Conservation (phyloP, 2,888 invertebrate genomes). For the Acleris emargana region DNA sequence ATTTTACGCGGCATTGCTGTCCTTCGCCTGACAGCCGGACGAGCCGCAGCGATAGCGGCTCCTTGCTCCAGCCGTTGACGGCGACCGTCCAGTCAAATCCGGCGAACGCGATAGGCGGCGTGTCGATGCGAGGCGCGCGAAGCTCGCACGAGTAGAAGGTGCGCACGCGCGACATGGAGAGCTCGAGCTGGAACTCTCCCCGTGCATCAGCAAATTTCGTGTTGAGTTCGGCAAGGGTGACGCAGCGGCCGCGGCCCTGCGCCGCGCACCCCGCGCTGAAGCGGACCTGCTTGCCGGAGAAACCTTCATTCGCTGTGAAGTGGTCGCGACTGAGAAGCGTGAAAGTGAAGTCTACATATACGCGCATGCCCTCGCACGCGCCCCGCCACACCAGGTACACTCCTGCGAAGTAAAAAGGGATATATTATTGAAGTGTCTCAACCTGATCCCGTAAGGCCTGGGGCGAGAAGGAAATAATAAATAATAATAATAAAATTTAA, state of each 20-base stretch:
- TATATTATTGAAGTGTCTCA: too few species aligned
- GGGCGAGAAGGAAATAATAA: too few species aligned
- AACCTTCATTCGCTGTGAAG: conserved; percentile 91
- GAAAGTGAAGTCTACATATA: conserved; percentile 91
- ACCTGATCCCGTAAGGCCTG: too few species aligned
- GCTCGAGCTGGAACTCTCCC: conserved; percentile 91
- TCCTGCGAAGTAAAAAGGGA: conserved; percentile 69
- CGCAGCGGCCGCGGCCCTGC: conserved; percentile 89
- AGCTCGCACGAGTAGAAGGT: conserved; percentile 90
- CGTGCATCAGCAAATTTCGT: conserved; percentile 90
- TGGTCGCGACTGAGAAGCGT: conserved; percentile 91
- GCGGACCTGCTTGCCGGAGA: conserved; percentile 89
- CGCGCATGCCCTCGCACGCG: conserved; percentile 89
- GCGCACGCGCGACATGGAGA: conserved; percentile 89
- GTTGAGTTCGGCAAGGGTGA: conserved; percentile 88
- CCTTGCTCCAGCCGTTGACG: conserved; percentile 84
- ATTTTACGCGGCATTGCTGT: conserved; percentile 89
- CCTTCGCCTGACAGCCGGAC: conserved; percentile 92
- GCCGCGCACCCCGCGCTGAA: conserved; percentile 88
- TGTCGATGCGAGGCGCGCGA: conserved; percentile 82
- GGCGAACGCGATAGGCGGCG: conserved; percentile 88
- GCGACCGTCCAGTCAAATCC: conserved; percentile 92
- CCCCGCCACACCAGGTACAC: conserved; percentile 91
- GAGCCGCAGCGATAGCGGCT: conserved; percentile 82
- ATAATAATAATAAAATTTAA: too few species aligned